Conservation (phyloP, 35 echinoderm and acorn worm genomes). For the Patiria miniata region DNA sequence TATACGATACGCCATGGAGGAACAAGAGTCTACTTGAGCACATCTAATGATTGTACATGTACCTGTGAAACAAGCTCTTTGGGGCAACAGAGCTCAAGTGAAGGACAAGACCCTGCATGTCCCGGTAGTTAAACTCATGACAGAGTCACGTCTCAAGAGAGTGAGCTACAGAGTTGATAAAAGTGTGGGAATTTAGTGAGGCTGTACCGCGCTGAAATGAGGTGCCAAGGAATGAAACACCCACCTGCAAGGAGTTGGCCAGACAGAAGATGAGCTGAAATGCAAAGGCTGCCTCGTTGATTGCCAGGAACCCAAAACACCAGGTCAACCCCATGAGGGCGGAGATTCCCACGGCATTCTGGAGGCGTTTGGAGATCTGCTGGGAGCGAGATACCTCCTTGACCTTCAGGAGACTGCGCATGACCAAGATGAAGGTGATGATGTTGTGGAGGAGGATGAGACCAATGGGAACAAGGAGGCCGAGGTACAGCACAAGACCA, state of each 20-base stretch:
- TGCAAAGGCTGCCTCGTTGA: conserved; percentile 19
- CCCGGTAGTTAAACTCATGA: too few relatives aligned
- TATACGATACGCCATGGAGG: too few relatives aligned
- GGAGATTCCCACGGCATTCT: conserved; percentile 62
- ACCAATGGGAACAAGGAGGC: conserved; percentile 61
- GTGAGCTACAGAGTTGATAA: too few relatives aligned
- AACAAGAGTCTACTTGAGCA: too few relatives aligned
- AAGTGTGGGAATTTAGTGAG: too few relatives aligned
- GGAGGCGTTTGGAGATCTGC: conserved; percentile 40
- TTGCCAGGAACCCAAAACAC: conserved; percentile 78
- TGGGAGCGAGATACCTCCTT: conserved; percentile 30
- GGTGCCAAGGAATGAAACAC: too few relatives aligned
- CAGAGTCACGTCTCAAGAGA: too few relatives aligned
- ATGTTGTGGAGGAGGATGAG: conserved; percentile 72
- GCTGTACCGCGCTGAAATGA: too few relatives aligned
- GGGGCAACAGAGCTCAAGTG: too few relatives aligned
- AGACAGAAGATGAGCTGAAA: conserved; percentile 77
- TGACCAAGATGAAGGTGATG: conserved; percentile 65
- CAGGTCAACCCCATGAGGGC: conserved; percentile 79
- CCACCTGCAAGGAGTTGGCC: conserved; percentile 58
- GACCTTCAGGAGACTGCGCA: conserved; percentile 65
- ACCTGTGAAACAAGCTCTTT: too few relatives aligned
- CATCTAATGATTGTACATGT: too few relatives aligned
- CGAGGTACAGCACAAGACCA: conserved; percentile 45
- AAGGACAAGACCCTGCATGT: too few relatives aligned